Conservation (phyloP, 2,113 vertebrate species). For the Motacilla tschutschensis region DNA sequence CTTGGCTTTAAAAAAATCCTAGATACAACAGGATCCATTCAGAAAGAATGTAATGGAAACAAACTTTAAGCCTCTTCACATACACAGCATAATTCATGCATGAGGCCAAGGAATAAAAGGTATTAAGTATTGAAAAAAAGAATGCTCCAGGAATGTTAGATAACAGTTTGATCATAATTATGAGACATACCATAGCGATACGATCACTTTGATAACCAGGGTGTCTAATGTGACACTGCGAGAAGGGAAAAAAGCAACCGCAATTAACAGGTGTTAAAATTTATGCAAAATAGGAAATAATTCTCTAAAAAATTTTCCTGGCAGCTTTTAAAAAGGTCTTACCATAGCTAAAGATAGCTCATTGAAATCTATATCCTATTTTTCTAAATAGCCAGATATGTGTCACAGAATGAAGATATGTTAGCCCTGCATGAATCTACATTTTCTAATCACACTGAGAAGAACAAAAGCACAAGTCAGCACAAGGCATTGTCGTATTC, state of each 20-base stretch:
- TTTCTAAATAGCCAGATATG: conserved; percentile 48
- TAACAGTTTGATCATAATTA: conserved; percentile 86
- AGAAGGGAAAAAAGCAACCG: conserved; percentile 61
- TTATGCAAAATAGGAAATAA: conserved; percentile 51
- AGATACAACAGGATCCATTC: conserved; percentile 77
- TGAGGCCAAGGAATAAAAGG: conserved; percentile 82
- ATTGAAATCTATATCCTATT: conserved; percentile 31
- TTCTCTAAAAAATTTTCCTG: conserved; percentile 48
- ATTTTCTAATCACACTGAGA: conserved; percentile 11
- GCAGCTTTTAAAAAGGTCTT: conserved; percentile 35
- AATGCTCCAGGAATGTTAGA: conserved; percentile 85
- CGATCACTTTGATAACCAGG: conserved; percentile 77
- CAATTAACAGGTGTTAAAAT: conserved; percentile 69
- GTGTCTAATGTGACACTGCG: conserved; percentile 58
- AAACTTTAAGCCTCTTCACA: conserved; percentile 80
- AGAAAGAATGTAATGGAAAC: conserved; percentile 81
- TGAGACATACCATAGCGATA: conserved; percentile 77
- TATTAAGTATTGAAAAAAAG: conserved; percentile 77
- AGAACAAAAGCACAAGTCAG: conserved; percentile 30
- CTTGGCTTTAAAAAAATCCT: conserved; percentile 74
- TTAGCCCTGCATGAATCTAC: background rate
- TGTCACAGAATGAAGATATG: conserved; percentile 27
- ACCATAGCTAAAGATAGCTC: conserved; percentile 37
- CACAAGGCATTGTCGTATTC: background rate
- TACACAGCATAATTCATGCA: conserved; percentile 80